These are phyloP conservation scores for Sitophilus oryzae DNA, from an alignment of 1,140 invertebrate genomes.

Conservation along the genomic window DNA sequence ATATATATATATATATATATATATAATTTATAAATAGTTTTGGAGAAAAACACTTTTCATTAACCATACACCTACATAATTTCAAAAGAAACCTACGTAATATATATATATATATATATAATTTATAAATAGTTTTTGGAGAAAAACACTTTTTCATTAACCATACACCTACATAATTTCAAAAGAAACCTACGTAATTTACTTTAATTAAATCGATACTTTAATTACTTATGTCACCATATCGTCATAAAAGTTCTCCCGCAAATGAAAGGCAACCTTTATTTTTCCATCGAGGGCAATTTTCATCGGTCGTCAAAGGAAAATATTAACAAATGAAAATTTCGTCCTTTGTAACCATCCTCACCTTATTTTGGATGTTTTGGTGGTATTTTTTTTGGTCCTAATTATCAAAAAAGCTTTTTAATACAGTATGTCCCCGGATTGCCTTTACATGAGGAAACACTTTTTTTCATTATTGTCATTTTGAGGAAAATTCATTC, in stretches of 20 bases:
- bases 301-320: not conserved
- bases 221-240: too few species aligned
- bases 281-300: not conserved
- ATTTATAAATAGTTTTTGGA: not conserved
- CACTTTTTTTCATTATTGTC: too few species aligned
- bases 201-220: too few species aligned
- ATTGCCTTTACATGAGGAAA: too few species aligned
- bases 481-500: too few species aligned
- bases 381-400: too few species aligned
- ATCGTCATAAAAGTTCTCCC: not conserved
- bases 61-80: not conserved
- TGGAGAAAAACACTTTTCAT: not conserved
- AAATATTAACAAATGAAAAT: not conserved
- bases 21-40: not conserved
- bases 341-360: not conserved
- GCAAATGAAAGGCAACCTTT: not conserved
- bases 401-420: not conserved
- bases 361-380: too few species aligned
- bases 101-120: not conserved
- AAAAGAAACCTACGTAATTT: not conserved
- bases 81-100: not conserved
- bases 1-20: conserved; percentile 1
- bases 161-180: not conserved
- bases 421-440: too few species aligned
- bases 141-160: not conserved